Conservation (phyloP, 1,140 invertebrate species). For the Plodia interpunctella region DNA sequence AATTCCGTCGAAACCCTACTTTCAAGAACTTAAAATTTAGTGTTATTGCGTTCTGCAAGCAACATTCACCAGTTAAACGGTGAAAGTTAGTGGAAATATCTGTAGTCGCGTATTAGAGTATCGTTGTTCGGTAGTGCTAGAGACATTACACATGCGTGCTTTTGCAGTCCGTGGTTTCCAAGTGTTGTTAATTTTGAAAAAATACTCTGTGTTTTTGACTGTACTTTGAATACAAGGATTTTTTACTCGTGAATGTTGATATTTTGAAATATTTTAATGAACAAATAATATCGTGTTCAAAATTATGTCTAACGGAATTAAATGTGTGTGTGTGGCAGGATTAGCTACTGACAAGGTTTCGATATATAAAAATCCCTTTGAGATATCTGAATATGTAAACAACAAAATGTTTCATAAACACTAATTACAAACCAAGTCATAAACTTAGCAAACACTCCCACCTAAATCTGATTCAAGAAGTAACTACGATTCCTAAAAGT, state of each 20-base stretch:
- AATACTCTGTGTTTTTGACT: slow-evolving; percentile 45
- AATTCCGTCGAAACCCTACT: slow-evolving; percentile 8
- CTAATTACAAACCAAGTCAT: too few species aligned
- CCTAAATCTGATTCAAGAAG: neutral
- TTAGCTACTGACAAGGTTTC: too few species aligned
- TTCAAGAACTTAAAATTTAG: slow-evolving; percentile 11
- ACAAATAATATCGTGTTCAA: neutral
- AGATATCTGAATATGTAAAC: too few species aligned
- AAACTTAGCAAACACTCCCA: neutral
- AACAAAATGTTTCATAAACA: too few species aligned
- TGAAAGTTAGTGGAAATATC: slow-evolving; percentile 53
- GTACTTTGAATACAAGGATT: neutral
- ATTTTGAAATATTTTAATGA: neutral
- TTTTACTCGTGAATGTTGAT: neutral
- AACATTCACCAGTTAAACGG: slow-evolving; percentile 57
- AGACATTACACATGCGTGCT: slow-evolving; percentile 68
- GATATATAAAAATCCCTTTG: too few species aligned
- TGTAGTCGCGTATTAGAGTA: slow-evolving; percentile 26
- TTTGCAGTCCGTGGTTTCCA: slow-evolving; percentile 60
- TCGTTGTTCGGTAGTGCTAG: slow-evolving; percentile 47
- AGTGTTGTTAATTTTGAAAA: slow-evolving; percentile 61
- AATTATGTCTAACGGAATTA: too few species aligned
- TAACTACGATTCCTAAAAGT: neutral
- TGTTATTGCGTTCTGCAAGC: slow-evolving; percentile 55
- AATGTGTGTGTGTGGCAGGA: too few species aligned